Conservation (phyloP, 2,113 vertebrate species). For the Lasiurus cinereus region DNA sequence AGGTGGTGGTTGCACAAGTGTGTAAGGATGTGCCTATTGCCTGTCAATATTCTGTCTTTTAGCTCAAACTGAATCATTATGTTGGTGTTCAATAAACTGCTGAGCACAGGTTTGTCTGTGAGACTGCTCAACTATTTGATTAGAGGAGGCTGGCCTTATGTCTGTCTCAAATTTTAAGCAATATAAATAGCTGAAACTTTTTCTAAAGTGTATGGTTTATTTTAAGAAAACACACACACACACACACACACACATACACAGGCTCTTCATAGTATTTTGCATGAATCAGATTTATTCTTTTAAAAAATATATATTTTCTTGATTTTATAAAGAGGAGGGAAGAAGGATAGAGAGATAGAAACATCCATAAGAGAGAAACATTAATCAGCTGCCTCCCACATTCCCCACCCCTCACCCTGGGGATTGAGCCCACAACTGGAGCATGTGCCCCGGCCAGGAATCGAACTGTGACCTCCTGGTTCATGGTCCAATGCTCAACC, state of each 20-base stretch:
- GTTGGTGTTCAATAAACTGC: not conserved
- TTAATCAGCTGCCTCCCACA: too few relatives aligned
- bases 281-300: not conserved
- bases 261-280: not conserved
- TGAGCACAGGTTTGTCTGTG: not conserved
- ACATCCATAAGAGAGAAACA: too few relatives aligned
- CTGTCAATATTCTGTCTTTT: not conserved
- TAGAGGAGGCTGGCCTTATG: not conserved
- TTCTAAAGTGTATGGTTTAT: not conserved
- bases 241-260: not conserved
- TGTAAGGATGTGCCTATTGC: too few relatives aligned
- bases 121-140: not conserved
- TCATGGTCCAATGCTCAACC: too few relatives aligned
- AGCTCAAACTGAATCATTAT: not conserved
- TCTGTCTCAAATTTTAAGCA: not conserved
- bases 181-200: not conserved
- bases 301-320: too few relatives aligned
- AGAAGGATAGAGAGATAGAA: too few relatives aligned
- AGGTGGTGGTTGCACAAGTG: not conserved
- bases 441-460: too few relatives aligned
- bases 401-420: too few relatives aligned
- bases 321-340: too few relatives aligned
- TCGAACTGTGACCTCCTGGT: too few relatives aligned
- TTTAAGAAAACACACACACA: not conserved
- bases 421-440: too few relatives aligned